phyloP scores from a whole-genome alignment of 2,797 vertebrate genomes.

The Lateolabrax maculatus region DNA sequence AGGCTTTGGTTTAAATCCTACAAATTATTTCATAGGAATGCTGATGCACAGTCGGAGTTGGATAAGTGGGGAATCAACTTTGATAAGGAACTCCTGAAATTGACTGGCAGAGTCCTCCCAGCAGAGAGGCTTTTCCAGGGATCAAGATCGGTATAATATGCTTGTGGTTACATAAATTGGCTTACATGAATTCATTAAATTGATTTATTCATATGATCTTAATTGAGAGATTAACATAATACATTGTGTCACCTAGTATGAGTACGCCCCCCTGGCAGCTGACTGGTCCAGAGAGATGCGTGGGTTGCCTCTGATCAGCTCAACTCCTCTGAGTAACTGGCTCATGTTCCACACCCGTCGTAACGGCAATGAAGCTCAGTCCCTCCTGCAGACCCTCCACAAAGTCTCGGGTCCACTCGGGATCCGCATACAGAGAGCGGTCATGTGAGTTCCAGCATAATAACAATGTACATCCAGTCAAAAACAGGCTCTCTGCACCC shows the following conservation, averaged over 20 bases:
- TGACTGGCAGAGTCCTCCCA: constrained; percentile 90
- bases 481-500: neutral
- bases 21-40: constrained; percentile 81
- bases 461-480: neutral
- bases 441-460: constrained; percentile 85
- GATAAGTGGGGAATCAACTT: constrained; percentile 93
- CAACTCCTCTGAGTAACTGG: constrained; percentile 89
- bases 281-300: constrained; percentile 95
- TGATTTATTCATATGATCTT: neutral
- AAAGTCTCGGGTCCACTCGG: constrained; percentile 90
- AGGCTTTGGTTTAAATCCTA: constrained; percentile 21
- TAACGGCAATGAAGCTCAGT: constrained; percentile 85
- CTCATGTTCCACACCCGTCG: constrained; percentile 88
- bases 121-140: constrained; percentile 92
- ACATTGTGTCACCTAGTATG: constrained; percentile 81
- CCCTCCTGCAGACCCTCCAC: constrained; percentile 87
- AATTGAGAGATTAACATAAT: constrained; percentile 9
- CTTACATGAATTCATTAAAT: neutral
- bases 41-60: constrained; percentile 89
- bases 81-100: constrained; percentile 87
- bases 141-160: constrained; percentile 79
- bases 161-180: neutral
- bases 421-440: constrained; percentile 85
- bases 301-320: constrained; percentile 85
- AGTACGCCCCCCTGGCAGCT: constrained; percentile 88